A percentile compares a stretch with the other conserved stretches of the same genome.
These are phyloP conservation scores for Hiodon tergisus DNA, from an alignment of 2,113 vertebrate genomes.

Conservation along the genomic window DNA sequence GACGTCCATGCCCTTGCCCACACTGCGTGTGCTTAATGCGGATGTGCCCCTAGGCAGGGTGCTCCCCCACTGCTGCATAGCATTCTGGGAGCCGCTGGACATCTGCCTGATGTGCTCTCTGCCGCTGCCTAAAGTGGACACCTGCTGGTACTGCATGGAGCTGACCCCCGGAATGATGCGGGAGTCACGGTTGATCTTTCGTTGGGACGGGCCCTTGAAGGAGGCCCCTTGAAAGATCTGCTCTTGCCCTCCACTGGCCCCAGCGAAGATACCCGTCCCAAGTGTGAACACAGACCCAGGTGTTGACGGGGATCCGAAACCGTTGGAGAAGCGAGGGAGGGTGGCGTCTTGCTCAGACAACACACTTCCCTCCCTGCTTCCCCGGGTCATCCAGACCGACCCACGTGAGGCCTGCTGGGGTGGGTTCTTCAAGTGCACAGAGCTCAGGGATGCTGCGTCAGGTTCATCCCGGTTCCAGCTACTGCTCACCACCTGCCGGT, in stretches of 20 bases:
- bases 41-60: conserved; percentile 66
- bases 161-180: conserved; percentile 40
- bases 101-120: conserved; percentile 43
- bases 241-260: conserved; percentile 42
- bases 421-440: conserved; percentile 55
- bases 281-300: conserved; percentile 14
- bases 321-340: conserved; percentile 29
- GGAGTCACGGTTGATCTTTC: conserved; percentile 74
- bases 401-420: conserved; percentile 10
- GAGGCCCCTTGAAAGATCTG: conserved; percentile 56
- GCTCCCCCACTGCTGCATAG: conserved; percentile 34
- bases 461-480: conserved; percentile 57
- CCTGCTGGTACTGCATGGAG: conserved; percentile 38
- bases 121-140: conserved; percentile 36
- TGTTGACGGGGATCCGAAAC: conserved; percentile 36
- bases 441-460: conserved; percentile 68
- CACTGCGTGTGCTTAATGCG: conserved; percentile 67
- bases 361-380: conserved; percentile 60
- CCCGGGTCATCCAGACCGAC: conserved; percentile 34
- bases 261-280: conserved; percentile 1
- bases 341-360: conserved; percentile 64
- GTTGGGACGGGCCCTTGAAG: conserved; percentile 77
- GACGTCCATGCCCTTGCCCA: conserved; percentile 64
- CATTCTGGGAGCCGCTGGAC: conserved; percentile 44
- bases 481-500: conserved; percentile 36